Evolutionary conservation across 2,113 vertebrate species (phyloP), one percentile per base, ranked within the genome.

Genomic region (Corythaeola cristata): DNA sequence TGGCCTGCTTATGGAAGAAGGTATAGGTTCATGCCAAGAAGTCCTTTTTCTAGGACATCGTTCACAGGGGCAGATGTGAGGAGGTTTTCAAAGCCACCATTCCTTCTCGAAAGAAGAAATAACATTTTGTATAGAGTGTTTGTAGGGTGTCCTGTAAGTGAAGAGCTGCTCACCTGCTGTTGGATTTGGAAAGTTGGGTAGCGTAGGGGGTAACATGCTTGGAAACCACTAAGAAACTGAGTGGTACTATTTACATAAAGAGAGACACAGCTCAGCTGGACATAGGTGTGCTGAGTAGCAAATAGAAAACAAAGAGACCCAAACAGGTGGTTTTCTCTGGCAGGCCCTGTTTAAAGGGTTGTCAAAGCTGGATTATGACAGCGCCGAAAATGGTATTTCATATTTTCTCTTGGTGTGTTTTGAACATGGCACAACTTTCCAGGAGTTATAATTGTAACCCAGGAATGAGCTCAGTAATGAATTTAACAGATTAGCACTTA

Each of bases 401-500:
- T 94, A 85, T 73, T 94, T 96, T 52, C 87, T 95, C 14, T 72
- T 95, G 11, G 81, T 89, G 33, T 88, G 53, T 89, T 67, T 60
- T 89, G 22, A 60, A 53, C 7, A 66, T 80, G 77, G 88, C 92
- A 78, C 59, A 93, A 50, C 69, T 90, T 92, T 84, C 84, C 44
- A 89, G 94, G 81, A 80, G 86, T 92, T 96, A 82, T 63, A 91
- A 88, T 26, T 92, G 88, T 80, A 97, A 93, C 84, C 88, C 86
- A 37, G 94, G 78, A 73, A 71, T 79, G 44, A 96, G 93, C 66
- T 96, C 94, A 12, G 69, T 67, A 59, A 59, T 27, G 4, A 96
- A 49, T 90, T 90, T 91, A 91, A 84, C 85, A 80, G 79, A 95
- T 95, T 72, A 96, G 50, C 74, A 52, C 53, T 52, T 67, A 79